These are phyloP conservation scores for Egretta garzetta DNA, from an alignment of 2,113 vertebrate species.

Conservation along the genomic window DNA sequence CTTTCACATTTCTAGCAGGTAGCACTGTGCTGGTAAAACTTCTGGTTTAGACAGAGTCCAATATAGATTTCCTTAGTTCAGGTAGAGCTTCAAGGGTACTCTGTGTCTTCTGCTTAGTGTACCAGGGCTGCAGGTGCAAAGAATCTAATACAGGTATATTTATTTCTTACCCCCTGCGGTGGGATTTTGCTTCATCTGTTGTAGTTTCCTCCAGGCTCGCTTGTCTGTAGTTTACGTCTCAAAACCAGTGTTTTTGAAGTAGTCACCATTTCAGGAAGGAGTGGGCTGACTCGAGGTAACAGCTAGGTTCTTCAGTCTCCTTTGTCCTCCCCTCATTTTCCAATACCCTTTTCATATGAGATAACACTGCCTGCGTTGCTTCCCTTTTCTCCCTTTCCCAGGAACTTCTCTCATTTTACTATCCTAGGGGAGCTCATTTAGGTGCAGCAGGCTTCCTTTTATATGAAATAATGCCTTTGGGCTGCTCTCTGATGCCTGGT, in stretches of 20 bases:
- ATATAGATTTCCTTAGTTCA: fast-evolving
- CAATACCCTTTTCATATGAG: fast-evolving
- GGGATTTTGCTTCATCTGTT: background rate
- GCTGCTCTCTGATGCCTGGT: background rate
- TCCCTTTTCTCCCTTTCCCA: background rate
- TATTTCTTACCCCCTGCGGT: background rate
- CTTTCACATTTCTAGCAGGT: background rate
- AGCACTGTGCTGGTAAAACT: background rate
- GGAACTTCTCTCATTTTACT: background rate
- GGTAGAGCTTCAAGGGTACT: background rate
- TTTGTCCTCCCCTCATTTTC: background rate
- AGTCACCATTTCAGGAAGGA: background rate
- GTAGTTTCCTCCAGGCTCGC: background rate
- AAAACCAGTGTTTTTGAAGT: background rate
- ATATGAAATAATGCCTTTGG: background rate
- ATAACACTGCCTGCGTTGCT: fast-evolving
- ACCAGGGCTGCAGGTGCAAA: background rate
- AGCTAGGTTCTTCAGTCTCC: background rate
- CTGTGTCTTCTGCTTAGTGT: fast-evolving
- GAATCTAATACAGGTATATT: too few species aligned
- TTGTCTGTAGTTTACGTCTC: background rate
- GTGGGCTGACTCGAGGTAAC: background rate
- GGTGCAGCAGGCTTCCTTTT: background rate
- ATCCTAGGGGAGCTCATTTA: background rate
- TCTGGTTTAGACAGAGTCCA: background rate